These are phyloP conservation scores for Podarcis muralis DNA, from an alignment of 2,113 vertebrate species.

Conservation along the genomic window DNA sequence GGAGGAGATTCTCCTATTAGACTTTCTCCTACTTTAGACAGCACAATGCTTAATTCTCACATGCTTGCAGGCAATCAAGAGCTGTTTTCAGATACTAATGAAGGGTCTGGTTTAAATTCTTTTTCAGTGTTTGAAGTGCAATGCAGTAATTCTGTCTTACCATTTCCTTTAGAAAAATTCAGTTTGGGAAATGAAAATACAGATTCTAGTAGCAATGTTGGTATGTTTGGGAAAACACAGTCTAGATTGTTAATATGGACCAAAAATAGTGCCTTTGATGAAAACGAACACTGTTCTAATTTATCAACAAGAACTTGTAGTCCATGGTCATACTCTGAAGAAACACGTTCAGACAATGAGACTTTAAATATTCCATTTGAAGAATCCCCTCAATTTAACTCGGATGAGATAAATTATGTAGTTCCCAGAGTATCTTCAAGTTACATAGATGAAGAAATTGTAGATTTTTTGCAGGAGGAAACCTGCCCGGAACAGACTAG, in stretches of 20 bases:
- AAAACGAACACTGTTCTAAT: constrained; percentile 99
- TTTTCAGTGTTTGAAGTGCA: constrained; percentile 99
- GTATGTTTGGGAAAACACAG: constrained; percentile 93
- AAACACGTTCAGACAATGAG: constrained; percentile 97
- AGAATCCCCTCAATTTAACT: constrained; percentile 86
- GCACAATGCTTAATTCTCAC: constrained; percentile 85
- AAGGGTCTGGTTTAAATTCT: constrained; percentile 88
- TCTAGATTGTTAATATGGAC: constrained; percentile 99
- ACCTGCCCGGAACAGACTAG: constrained; percentile 81
- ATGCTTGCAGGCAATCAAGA: constrained; percentile 86
- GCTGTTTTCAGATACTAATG: constrained; percentile 87
- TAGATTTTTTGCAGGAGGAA: constrained; percentile 93
- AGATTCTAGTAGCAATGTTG: constrained; percentile 92
- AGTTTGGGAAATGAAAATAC: constrained; percentile 85
- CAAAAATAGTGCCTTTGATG: constrained; percentile 99
- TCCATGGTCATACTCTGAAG: constrained; percentile 99
- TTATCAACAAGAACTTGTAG: constrained; percentile 98
- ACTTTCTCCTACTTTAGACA: constrained; percentile 89
- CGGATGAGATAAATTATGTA: constrained; percentile 87
- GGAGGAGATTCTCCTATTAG: constrained; percentile 90
- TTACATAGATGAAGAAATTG: constrained; percentile 92
- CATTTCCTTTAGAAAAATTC: constrained; percentile 92
- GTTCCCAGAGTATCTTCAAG: constrained; percentile 89
- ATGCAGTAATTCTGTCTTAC: constrained; percentile 94
- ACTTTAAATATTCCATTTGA: constrained; percentile 86